A percentile compares a stretch with the other conserved stretches of the same genome.
phyloP scores from a whole-genome alignment of 2,888 invertebrate species.

The Drosophila formosana region DNA sequence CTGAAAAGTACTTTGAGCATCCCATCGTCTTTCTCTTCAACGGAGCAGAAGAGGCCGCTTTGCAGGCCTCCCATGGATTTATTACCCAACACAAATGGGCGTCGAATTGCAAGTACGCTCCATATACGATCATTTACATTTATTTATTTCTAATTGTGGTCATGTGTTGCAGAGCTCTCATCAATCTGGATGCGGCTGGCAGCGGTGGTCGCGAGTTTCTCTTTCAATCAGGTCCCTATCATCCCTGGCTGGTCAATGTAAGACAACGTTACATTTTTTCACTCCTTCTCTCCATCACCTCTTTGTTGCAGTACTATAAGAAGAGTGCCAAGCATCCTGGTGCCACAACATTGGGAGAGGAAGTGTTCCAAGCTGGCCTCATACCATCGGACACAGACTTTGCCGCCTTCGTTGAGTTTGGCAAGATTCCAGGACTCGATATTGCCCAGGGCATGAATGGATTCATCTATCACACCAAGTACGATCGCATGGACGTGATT shows the following conservation, averaged over 20 bases:
- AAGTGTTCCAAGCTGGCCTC: conserved; percentile 88
- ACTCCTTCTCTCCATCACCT: too few relatives aligned
- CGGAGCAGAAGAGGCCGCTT: conserved; percentile 88
- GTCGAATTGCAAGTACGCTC: conserved; percentile 86
- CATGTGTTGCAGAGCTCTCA: conserved; percentile 87
- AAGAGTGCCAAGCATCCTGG: conserved; percentile 87
- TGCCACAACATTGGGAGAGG: conserved; percentile 87
- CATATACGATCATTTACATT: too few relatives aligned
- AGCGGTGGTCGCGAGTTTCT: conserved; percentile 95
- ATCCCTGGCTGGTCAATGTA: conserved; percentile 88
- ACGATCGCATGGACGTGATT: conserved; percentile 88
- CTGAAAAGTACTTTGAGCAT: conserved; percentile 85
- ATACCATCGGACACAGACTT: conserved; percentile 90
- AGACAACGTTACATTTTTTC: conserved; percentile 11
- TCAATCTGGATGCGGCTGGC: conserved; percentile 96
- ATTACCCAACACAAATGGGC: conserved; percentile 92
- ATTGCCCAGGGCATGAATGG: conserved; percentile 91
- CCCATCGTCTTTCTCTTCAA: conserved; percentile 89
- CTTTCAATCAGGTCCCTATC: conserved; percentile 93
- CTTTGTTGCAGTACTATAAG: conserved; percentile 84
- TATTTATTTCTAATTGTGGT: neutral
- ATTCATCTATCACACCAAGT: conserved; percentile 91
- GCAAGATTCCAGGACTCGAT: conserved; percentile 89
- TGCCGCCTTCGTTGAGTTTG: conserved; percentile 88
- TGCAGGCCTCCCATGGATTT: conserved; percentile 90